A percentile compares a stretch with the other conserved stretches of the same genome.
These are phyloP conservation scores for Polyodon spathula DNA, from an alignment of 2,113 vertebrate species.

Conservation along the genomic window DNA sequence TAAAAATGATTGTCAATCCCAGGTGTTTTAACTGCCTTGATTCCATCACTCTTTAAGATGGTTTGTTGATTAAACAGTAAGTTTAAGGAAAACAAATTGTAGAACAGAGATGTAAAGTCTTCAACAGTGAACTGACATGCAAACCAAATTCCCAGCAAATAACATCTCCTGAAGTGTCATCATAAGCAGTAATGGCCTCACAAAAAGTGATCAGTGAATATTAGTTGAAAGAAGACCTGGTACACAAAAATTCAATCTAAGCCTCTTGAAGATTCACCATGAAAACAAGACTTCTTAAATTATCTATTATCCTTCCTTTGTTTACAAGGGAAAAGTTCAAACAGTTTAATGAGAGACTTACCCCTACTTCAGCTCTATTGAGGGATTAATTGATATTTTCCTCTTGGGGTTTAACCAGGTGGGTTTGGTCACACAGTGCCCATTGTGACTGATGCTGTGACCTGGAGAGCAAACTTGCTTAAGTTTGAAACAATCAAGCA, in stretches of 20 bases:
- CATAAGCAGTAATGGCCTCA: conserved; percentile 57
- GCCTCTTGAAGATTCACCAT: conserved; percentile 79
- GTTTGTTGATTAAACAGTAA: conserved; percentile 1
- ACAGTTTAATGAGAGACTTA: conserved; percentile 85
- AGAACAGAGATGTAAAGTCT: background rate
- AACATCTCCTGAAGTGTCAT: conserved; percentile 24
- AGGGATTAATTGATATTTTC: conserved; percentile 90
- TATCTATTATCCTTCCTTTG: conserved; percentile 73
- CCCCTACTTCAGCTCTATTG: conserved; percentile 73
- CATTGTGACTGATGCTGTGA: conserved; percentile 62
- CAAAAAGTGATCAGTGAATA: conserved; percentile 74
- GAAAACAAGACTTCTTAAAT: conserved; percentile 73
- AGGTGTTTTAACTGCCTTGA: conserved; percentile 43
- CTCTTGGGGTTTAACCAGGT: conserved; percentile 70
- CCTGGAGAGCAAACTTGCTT: conserved; percentile 54
- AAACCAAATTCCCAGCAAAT: conserved; percentile 14
- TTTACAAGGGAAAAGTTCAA: conserved; percentile 73
- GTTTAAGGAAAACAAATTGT: background rate
- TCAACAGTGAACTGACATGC: no score
- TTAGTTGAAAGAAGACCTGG: conserved; percentile 63
- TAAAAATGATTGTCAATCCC: conserved; percentile 53
- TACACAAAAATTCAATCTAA: conserved; percentile 65
- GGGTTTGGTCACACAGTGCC: conserved; percentile 47
- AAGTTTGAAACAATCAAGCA: background rate
- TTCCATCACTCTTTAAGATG: conserved; percentile 35